phyloP scores from a whole-genome alignment of 2,888 invertebrate species.

The Oscheius onirici region DNA sequence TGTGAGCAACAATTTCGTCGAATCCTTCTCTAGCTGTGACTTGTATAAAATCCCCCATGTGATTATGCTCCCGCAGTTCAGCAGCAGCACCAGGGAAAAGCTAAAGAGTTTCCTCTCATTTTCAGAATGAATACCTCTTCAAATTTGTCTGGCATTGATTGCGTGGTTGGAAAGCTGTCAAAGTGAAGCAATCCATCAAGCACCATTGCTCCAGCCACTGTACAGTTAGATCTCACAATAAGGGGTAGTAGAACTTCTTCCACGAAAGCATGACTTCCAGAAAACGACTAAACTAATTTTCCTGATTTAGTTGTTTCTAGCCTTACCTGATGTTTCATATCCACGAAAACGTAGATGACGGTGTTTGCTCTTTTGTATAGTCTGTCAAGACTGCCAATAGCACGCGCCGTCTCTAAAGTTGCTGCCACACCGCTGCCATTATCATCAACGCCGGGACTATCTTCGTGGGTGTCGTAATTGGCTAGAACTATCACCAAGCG shows the following conservation, averaged over 20 bases:
- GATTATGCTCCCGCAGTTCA: constrained; percentile 42
- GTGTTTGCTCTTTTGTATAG: constrained; percentile 45
- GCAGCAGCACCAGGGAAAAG: constrained; percentile 47
- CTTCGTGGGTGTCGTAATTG: constrained; percentile 52
- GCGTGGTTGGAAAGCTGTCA: constrained; percentile 51
- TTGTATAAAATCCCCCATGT: constrained; percentile 57
- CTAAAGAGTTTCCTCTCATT: constrained; percentile 28
- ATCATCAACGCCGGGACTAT: constrained; percentile 51
- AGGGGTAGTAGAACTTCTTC: constrained; percentile 51
- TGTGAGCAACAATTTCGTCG: constrained; percentile 41
- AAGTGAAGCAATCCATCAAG: constrained; percentile 52
- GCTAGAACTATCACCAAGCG: constrained; percentile 45
- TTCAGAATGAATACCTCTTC: constrained; percentile 38
- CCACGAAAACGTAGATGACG: constrained; percentile 49
- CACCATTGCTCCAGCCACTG: constrained; percentile 40
- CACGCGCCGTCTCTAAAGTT: constrained; percentile 43
- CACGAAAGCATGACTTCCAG: constrained; percentile 55
- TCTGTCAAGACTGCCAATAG: constrained; percentile 42
- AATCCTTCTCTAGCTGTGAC: constrained; percentile 38
- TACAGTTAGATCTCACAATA: constrained; percentile 37
- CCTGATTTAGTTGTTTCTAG: not conserved
- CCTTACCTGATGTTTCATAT: constrained; percentile 52
- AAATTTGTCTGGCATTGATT: constrained; percentile 49
- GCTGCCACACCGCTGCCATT: constrained; percentile 56
- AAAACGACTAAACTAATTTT: constrained; percentile 39